A percentile compares a stretch with the other conserved stretches of the same genome.
Conservation (phyloP, 2,888 invertebrate species). For the Pseudococcus longispinus region DNA sequence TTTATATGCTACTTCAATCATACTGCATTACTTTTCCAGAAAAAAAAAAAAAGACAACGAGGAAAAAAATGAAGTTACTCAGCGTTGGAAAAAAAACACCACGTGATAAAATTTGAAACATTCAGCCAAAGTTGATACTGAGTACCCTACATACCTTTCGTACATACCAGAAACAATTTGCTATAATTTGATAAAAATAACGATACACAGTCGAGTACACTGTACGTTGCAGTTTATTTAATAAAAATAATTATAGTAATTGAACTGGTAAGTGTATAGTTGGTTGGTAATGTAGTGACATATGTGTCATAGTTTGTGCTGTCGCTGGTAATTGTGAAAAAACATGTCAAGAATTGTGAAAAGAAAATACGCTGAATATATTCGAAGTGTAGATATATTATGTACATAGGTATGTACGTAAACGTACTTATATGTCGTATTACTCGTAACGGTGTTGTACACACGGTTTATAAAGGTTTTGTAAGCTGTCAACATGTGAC, state of each 20-base stretch:
- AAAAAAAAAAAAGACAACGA: background rate
- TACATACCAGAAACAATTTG: background rate
- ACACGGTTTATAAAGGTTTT: background rate
- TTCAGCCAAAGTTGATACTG: background rate
- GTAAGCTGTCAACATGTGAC: background rate
- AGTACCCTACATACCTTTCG: background rate
- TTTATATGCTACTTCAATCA: conserved; percentile 4
- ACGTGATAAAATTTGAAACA: background rate
- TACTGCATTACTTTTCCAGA: background rate
- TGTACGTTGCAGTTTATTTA: background rate
- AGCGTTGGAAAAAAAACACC: background rate
- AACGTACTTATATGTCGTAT: background rate
- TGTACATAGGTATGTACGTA: background rate
- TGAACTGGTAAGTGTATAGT: background rate
- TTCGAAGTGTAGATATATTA: background rate
- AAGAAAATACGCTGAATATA: background rate
- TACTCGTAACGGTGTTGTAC: no score
- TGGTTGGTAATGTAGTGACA: background rate
- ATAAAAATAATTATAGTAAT: conserved; percentile 29
- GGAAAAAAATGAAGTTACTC: background rate
- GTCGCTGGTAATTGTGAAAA: background rate
- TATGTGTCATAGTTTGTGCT: background rate
- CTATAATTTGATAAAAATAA: background rate
- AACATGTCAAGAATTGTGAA: background rate
- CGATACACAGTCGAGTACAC: background rate